Base-by-base conservation (phyloP, 2,797 vertebrate genomes). In the Yasuhikotakia modesta region DNA sequence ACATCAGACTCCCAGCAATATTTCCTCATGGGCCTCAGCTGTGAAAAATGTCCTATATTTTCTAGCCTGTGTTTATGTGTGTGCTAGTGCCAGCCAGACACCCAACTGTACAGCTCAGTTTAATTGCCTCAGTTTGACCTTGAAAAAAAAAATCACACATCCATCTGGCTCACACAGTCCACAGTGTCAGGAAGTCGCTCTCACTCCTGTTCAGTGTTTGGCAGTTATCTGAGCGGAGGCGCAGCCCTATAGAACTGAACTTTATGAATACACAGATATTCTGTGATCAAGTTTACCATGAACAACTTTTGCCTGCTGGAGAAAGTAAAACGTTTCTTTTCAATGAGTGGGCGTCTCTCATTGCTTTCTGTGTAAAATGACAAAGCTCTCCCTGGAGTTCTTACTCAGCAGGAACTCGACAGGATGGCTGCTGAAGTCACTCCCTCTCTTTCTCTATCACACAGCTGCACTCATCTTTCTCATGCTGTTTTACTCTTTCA, bases 401-500 rank as follows among this genome's bases (percentile, higher is more conserved):
- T 76, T 72, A 63, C 75, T 35, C 80, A 82, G 78, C 75, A 64
- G 71, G 75, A 80, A 43, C 53, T 76, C 32, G 55, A 48, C 66
- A 32, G 75, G 75, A 77, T 77, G 65, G 74, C 60, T 35, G 75
- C 55, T 24, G 17, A 70, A 77, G 63, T 78, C 79, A 48, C 58
- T 76, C 27, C 27, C 27, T 27, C 8, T 80, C 65, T 72, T 73
- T 65, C 66, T 76, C 32, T 50, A 27, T 35, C 17, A 70, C 7
- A 35, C 84, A 85, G 81, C 84, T 85, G 82, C 78, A 57, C 70
- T 83, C 80, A 78, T 68, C 46, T 53, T 71, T 74, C 77, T 66
- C 61, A 11, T 45, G 7, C 67, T 63, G 67, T 70, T 70, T 77
- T 52, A 70, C 27, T 53, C 46, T 70, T 82, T 66, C 11, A 73